Evolutionary conservation across 2,888 invertebrate species (phyloP), one percentile per base, ranked within the genome.

Genomic region (Andrena hattorfiana): DNA sequence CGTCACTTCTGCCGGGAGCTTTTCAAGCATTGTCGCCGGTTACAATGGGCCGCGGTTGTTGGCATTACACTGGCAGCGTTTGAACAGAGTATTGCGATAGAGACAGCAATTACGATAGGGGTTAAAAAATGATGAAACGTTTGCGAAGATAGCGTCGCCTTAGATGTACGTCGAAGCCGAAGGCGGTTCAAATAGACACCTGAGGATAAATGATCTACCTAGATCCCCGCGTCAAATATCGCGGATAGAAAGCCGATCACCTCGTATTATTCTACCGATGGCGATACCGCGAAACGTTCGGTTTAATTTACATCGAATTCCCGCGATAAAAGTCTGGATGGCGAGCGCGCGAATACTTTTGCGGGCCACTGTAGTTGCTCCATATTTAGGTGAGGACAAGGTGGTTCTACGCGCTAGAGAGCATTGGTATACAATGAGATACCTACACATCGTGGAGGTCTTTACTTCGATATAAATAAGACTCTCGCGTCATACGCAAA

Each of bases 381-480:
- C 76, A 66, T 78, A 81, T 80, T 85, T 80, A 70, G 73, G 69
- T 77, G 75, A 85, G 85, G 81, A 85, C 76, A 84, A 84, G 59
- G 77, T 83, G 72, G 68, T 79, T 83, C 83, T 84, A 89, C 51
- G 68, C 79, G 77, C 81, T 85, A 84, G 87, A 88, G 85, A 87
- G 87, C 88, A 85, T 89, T 78, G 84, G 77, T 79, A 84, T 77
- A 86, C 71, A 82, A 77, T 71, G 74, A 85, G 78, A 85, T 73
- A 83, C 78, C 79, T 78, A 84, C 76, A 86, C 81, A 82, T 70
- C 71, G 79, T 80, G 66, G 56, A 73, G 74, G 83, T 68, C 32
- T 78, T 74, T 79, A 78, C 63, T 64, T 80, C 70, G 85, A 86
- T 76, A 87, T 86, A 87, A 84, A 87, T 85, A 85, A 85, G 79